Base-by-base conservation (phyloP, 2,797 vertebrate genomes). In the Acanthurus lineatus region DNA sequence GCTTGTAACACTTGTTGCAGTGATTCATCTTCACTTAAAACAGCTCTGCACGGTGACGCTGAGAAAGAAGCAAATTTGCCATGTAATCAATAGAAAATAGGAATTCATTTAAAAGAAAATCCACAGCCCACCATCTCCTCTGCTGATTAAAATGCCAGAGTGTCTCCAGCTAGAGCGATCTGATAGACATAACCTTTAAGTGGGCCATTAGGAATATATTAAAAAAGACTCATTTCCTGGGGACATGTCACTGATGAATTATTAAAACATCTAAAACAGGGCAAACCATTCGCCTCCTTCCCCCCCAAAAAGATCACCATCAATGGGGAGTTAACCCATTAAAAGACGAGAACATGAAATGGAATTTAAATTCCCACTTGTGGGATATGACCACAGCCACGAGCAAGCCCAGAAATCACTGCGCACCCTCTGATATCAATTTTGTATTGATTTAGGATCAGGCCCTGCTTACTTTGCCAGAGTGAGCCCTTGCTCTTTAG, bases 191-290 rank as follows among this genome's bases (percentile, higher is more conserved):
- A 94, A 94, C 94, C 92, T 95, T 95, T 94, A 93, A 94, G 90
- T 92, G 87, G 91, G 90, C 90, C 91, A 94, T 94, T 95, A 94
- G 91, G 91, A 94, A 94, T 94, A 93, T 94, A 95, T 95, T 94
- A 92, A 94, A 95, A 94, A 94, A 94, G 75, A 93, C 88, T 93
- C 57, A 95, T 95, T 95, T 94, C 93, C 94, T 93, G 89, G 85
- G 86, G 79, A 93, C 88, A 84, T 90, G 92, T 90, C 89, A 89
- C 83, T 85, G 88, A 91, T 94, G 90, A 94, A 95, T 94, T 93
- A 95, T 93, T 94, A 91, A 94, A 91, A 91, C 81, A 85, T 85
- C 83, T 88, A 86, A 89, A 91, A 89, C 58, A 48, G 83, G 86
- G 77, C 57, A 79, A 71, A 76, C 64, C 76, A 48, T 67, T 70